These are phyloP conservation scores for Cordilura impudica DNA, from an alignment of 2,888 invertebrate species.

Conservation along the genomic window DNA sequence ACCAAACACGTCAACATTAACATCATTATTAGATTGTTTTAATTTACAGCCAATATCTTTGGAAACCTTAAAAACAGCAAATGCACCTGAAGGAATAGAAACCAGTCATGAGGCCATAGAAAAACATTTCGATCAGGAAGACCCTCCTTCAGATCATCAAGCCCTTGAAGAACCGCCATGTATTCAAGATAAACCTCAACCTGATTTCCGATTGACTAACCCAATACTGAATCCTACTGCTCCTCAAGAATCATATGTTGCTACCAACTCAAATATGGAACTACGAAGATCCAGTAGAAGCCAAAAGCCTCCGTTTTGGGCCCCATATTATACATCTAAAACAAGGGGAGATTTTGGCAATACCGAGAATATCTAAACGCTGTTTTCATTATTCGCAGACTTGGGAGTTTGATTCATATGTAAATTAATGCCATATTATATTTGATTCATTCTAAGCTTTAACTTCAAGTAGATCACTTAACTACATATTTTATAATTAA, in stretches of 20 bases:
- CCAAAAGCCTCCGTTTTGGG: background rate
- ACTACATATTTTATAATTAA: no score
- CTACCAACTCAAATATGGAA: background rate
- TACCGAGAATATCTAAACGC: no score
- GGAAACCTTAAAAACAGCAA: background rate
- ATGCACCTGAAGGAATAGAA: no score
- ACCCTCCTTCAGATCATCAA: background rate
- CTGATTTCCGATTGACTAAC: background rate
- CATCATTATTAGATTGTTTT: background rate
- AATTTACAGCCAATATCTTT: slow-evolving; percentile 1
- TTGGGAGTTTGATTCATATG: no score
- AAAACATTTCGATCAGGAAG: background rate
- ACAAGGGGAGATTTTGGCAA: slow-evolving; percentile 9
- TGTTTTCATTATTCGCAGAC: no score
- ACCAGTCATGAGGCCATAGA: background rate
- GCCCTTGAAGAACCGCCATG: background rate
- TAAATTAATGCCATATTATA: no score
- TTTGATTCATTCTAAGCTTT: no score
- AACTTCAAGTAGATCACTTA: no score
- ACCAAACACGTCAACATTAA: no score
- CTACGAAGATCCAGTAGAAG: background rate
- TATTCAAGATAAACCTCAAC: no score
- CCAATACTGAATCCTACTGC: background rate
- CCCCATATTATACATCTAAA: background rate
- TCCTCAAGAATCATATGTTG: background rate